Percentiles rank a stretch among this genome's conserved stretches.
phyloP scores from a whole-genome alignment of 2,888 invertebrate species.

The Caenorhabditis angaria region DNA sequence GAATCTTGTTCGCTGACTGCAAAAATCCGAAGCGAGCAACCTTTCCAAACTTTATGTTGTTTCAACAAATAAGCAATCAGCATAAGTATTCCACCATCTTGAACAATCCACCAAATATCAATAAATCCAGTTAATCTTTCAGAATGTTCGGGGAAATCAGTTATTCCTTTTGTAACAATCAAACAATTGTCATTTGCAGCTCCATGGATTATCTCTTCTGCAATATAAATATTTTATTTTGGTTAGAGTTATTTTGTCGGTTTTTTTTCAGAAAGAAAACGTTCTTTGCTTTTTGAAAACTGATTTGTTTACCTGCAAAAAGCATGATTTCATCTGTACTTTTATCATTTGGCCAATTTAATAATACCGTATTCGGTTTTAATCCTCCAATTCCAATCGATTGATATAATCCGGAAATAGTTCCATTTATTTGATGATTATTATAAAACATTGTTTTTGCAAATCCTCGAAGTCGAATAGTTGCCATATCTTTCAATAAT shows the following conservation, averaged over 20 bases:
- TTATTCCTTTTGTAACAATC: slow-evolving; percentile 94
- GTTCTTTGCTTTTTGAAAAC: too few relatives aligned
- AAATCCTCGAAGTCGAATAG: slow-evolving; percentile 95
- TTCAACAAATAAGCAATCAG: slow-evolving; percentile 80
- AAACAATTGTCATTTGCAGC: slow-evolving; percentile 92
- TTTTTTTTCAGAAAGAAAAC: too few relatives aligned
- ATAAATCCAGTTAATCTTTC: slow-evolving; percentile 86
- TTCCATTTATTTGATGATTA: slow-evolving; percentile 74
- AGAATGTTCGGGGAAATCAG: slow-evolving; percentile 88
- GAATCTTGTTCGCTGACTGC: slow-evolving; percentile 97
- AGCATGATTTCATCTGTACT: slow-evolving; percentile 57
- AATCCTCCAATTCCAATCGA: slow-evolving; percentile 95
- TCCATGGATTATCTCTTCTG: slow-evolving; percentile 77
- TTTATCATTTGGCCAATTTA: slow-evolving; percentile 90
- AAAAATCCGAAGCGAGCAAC: slow-evolving; percentile 97
- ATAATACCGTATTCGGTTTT: slow-evolving; percentile 95
- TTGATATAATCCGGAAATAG: slow-evolving; percentile 79
- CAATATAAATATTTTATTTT: slow-evolving; percentile 9
- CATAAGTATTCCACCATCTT: slow-evolving; percentile 98
- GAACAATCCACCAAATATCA: slow-evolving; percentile 96
- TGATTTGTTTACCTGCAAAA: slow-evolving; percentile 51
- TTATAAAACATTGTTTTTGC: slow-evolving; percentile 90
- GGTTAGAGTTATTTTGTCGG: too few relatives aligned
- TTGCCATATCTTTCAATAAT: slow-evolving; percentile 79
- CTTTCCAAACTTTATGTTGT: slow-evolving; percentile 93